These are phyloP conservation scores for Macropus fuliginosus DNA, from an alignment of 2,797 vertebrate genomes.

Conservation along the genomic window DNA sequence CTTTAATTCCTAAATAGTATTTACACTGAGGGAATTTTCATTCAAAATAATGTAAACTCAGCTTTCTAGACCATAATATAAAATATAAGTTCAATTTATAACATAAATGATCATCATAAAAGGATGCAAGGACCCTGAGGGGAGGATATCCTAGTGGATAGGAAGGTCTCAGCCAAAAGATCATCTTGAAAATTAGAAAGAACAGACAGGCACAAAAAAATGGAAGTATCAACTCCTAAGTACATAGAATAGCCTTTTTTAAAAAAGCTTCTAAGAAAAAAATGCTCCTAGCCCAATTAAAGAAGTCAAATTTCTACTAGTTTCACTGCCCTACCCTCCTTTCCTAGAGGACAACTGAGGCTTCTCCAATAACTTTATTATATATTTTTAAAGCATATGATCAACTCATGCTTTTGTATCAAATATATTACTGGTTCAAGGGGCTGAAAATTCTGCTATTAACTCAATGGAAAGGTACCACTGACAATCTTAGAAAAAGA, in stretches of 20 bases:
- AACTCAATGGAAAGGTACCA: slow-evolving; percentile 21
- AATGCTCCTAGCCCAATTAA: background rate
- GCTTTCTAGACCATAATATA: slow-evolving; percentile 13
- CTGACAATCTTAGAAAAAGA: background rate
- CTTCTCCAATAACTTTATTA: slow-evolving; percentile 31
- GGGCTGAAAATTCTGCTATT: background rate
- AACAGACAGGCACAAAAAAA: background rate
- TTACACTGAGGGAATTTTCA: slow-evolving; percentile 40
- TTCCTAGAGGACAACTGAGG: slow-evolving; percentile 13
- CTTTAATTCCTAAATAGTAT: slow-evolving; percentile 31
- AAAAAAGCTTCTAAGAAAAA: background rate
- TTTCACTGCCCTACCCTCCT: background rate
- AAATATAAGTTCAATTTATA: slow-evolving; percentile 28
- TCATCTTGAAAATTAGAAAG: background rate
- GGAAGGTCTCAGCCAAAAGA: slow-evolving; percentile 20
- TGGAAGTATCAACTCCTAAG: slow-evolving; percentile 38
- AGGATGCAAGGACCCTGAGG: slow-evolving; percentile 1
- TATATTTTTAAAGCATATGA: background rate
- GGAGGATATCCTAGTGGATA: background rate
- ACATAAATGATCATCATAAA: background rate
- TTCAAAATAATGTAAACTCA: slow-evolving; percentile 19
- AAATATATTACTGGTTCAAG: background rate
- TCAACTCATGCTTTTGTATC: slow-evolving; percentile 10
- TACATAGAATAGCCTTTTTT: background rate
- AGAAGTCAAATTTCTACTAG: slow-evolving; percentile 34